A percentile compares a stretch with the other conserved stretches of the same genome.
Conservation (phyloP, 2,888 invertebrate genomes). For the Diplolepis rosae region DNA sequence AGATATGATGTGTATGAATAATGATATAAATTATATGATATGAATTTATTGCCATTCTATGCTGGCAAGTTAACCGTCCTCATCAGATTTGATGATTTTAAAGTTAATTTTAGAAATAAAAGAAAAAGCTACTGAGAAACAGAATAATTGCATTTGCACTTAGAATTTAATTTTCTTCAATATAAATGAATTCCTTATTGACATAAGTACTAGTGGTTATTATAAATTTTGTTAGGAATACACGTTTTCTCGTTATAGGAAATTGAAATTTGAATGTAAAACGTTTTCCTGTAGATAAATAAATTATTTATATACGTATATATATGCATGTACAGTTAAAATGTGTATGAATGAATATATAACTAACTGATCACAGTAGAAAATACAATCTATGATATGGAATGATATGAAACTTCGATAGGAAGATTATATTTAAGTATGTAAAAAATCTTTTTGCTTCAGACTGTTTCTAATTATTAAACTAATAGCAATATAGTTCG, state of each 20-base stretch:
- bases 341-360: slow-evolving; percentile 18
- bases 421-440: slow-evolving; percentile 3
- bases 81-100: neutral
- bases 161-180: too few relatives aligned
- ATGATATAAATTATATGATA: too few relatives aligned
- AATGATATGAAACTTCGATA: slow-evolving; percentile 41
- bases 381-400: slow-evolving; percentile 42
- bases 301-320: slow-evolving; percentile 31
- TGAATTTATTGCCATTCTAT: neutral
- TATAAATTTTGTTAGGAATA: too few relatives aligned
- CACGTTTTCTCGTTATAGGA: too few relatives aligned
- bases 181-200: too few relatives aligned
- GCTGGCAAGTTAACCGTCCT: neutral
- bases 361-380: slow-evolving; percentile 45
- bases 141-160: too few relatives aligned
- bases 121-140: too few relatives aligned
- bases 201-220: too few relatives aligned
- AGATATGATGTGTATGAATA: neutral
- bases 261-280: neutral
- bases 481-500: neutral
- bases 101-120: neutral
- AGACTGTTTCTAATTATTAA: neutral
- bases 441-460: neutral
- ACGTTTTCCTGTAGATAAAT: neutral
- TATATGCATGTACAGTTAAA: too few relatives aligned